Conservation (phyloP, 2,797 vertebrate genomes). For the Synanceia verrucosa region DNA sequence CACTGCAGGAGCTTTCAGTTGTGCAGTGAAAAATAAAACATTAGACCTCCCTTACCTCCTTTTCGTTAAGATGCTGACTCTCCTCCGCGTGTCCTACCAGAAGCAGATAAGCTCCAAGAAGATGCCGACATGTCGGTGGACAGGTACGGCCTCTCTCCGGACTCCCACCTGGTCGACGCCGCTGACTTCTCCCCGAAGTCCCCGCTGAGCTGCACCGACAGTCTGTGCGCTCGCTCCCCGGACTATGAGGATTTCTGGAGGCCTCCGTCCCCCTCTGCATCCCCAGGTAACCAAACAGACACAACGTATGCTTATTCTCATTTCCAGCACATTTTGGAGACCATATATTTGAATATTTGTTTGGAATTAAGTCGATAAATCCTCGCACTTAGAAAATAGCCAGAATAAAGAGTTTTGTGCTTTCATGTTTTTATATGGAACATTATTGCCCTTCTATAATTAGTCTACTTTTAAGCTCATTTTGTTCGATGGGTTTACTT, state of each 20-base stretch:
- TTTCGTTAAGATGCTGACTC: background rate
- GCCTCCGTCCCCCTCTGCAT: constrained; percentile 95
- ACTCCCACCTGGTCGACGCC: constrained; percentile 80
- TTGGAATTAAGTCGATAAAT: background rate
- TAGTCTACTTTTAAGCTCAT: background rate
- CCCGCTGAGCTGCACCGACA: constrained; percentile 86
- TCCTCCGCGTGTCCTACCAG: constrained; percentile 13
- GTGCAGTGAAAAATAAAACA: background rate
- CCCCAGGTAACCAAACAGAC: constrained; percentile 82
- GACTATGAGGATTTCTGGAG: constrained; percentile 96
- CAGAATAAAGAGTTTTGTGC: background rate
- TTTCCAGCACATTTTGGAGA: background rate
- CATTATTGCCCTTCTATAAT: background rate
- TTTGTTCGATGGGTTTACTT: background rate
- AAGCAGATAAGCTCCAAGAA: constrained; percentile 76
- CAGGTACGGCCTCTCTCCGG: constrained; percentile 82
- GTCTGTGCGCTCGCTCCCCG: constrained; percentile 86
- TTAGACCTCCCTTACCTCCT: rapidly evolving
- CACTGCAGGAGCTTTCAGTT: background rate
- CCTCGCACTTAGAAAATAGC: too few species aligned
- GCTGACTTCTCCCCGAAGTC: constrained; percentile 86
- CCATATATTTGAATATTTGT: background rate
- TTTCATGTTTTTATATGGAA: background rate
- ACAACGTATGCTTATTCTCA: background rate
- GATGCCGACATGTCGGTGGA: constrained; percentile 67